These are phyloP conservation scores for Deilephila porcellus DNA, from an alignment of 2,888 invertebrate species.

Conservation along the genomic window DNA sequence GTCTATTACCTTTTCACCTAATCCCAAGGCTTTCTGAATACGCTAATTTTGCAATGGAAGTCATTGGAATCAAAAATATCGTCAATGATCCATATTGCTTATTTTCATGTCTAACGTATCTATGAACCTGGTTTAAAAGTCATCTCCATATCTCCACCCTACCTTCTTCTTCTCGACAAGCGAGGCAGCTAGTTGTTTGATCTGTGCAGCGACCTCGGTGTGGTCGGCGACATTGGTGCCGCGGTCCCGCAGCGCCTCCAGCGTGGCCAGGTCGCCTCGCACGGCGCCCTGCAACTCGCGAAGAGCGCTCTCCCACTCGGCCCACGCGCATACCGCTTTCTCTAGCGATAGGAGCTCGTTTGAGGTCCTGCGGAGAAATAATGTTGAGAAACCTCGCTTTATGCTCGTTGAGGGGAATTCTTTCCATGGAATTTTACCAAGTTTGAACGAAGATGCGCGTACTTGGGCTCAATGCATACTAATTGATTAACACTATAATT, in stretches of 20 bases:
- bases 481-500: no score
- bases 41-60: no score
- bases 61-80: no score
- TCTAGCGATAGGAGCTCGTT: constrained; percentile 89
- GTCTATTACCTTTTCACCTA: no score
- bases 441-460: no score
- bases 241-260: constrained; percentile 79
- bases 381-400: no score
- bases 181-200: constrained; percentile 85
- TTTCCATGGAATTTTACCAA: no score
- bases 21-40: no score
- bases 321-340: constrained; percentile 89
- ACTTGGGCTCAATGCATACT: no score
- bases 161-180: constrained; percentile 82
- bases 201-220: constrained; percentile 83
- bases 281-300: constrained; percentile 91
- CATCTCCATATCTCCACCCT: constrained; percentile 13
- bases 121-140: not conserved
- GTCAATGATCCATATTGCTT: no score
- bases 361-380: constrained; percentile 85
- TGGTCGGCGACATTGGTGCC: constrained; percentile 85
- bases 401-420: no score
- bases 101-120: not conserved
- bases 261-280: constrained; percentile 86
- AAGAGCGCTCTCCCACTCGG: constrained; percentile 90